phyloP scores from a whole-genome alignment of 2,113 vertebrate species.

The Ursus arctos region DNA sequence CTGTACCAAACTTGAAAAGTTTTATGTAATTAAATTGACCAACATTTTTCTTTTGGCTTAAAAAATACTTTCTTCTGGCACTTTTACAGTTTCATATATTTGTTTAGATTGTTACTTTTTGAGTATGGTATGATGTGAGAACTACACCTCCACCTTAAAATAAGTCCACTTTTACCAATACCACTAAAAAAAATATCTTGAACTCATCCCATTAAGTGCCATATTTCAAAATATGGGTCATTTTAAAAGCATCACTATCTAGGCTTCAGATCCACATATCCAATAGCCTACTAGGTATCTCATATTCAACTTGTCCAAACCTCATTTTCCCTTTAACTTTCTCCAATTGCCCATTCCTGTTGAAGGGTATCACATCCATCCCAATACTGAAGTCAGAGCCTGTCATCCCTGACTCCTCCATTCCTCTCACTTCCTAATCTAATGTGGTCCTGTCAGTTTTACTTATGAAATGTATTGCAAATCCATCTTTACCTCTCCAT shows the following conservation, averaged over 20 bases:
- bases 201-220: neutral
- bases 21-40: neutral
- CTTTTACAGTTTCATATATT: conserved; percentile 7
- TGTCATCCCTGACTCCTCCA: neutral
- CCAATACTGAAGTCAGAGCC: neutral
- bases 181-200: neutral
- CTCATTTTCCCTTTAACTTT: neutral
- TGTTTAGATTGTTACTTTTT: neutral
- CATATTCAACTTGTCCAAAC: neutral
- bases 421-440: neutral
- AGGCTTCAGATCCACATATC: neutral
- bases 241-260: neutral
- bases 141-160: neutral
- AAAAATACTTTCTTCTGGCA: neutral
- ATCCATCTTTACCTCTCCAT: neutral
- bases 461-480: neutral
- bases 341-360: neutral
- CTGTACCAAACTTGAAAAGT: neutral
- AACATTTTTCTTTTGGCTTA: neutral
- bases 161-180: neutral
- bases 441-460: neutral
- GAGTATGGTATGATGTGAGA: neutral
- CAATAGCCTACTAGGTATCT: neutral
- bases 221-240: neutral
- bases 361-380: neutral